Base-by-base conservation (phyloP, 2,888 invertebrate species). In the Drosophila phalerata region DNA sequence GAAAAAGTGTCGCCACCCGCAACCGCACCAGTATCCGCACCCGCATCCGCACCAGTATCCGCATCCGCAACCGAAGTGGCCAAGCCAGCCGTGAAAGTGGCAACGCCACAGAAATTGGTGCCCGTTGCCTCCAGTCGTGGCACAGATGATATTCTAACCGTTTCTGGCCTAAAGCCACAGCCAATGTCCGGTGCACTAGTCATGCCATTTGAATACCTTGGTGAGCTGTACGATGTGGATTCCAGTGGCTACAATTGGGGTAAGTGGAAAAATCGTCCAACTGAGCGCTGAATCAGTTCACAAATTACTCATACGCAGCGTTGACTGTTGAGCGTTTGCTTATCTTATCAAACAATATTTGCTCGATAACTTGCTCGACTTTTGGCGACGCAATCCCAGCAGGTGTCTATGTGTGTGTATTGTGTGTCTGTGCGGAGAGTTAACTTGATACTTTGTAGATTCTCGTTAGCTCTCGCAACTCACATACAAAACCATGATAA, bases 211-310 rank as follows among this genome's bases (percentile, higher is more conserved):
- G 90, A 89, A 22, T 91, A 90, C 58, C 55, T 91, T 73, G 91
- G 90, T n/a, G 90, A 91, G 74, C 81, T 91, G 19, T 88, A 80
- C 70, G 91, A 91, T 73, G 73, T 89, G 60, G 89, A 91, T 64
- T 38, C 38, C 64, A 88, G 81, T 55, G 91, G 90, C 53, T 91
- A 91, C 69, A 87, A 91, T 76, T 91, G 92, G 92, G 80, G 91
- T 91, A 78, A 91, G 91, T 90, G 34, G 40, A 11, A 22, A 22
- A 22, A 22, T 4, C 38, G 37, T 43, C 2, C 3, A 15, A 45
- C 42, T 42, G 8, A 47, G 17, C 25, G 76, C 76, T 81, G 85
- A 84, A 62, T 86, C 85, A 87, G 81, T 53, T 63, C 51, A 38
- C 17, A 15, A 34, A 81, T 89, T 85, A 85, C 85, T 85, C 89